Base-by-base conservation (phyloP, 2,888 invertebrate genomes). In the Trissoscelio sp. region DNA sequence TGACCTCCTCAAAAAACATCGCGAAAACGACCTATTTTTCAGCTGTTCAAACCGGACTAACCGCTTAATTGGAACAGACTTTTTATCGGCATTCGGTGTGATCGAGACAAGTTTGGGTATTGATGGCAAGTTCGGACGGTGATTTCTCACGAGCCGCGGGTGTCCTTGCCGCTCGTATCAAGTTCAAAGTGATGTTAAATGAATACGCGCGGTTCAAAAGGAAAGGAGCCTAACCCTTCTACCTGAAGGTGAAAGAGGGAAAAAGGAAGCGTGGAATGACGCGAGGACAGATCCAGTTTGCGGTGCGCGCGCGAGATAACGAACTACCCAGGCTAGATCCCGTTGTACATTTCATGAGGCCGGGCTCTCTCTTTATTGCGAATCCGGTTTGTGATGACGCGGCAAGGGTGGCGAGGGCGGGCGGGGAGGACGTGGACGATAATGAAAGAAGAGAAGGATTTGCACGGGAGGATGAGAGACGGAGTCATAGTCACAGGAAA, bases 301-400 rank as follows among this genome's bases (percentile, higher is more conserved):
- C 5, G 18, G 1, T 78, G 37, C 22, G 82, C 77, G 83, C 78
- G 83, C 55, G 73, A 58, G 77, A 77, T 64, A 74, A 70, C 42
- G 48, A 58, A 58, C 55, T 39, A 72, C 64, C 28, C 48, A 66
- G 70, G 62, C 67, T 73, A 83, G 81, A 79, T 78, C 72, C 78
- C 67, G 64, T 83, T 82, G 85, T 85, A 85, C 84, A 83, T 85
- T 87, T 85, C 85, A 80, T 78, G 87, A 84, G 85, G 83, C 81
- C 77, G 81, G 72, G 70, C 83, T 85, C 84, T 87, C 60, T 78
- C 88, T 89, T 88, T 89, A 90, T 90, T 89, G 88, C 89, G 86
- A 90, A 90, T 90, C 90, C 90, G 90, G 90, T 90, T 90, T 88
- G 88, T 86, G 79, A 84, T 84, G 85, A 78, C 55, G 69, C 83